Evolutionary conservation across 2,797 vertebrate genomes (phyloP), one percentile per base, ranked within the genome.

Genomic region (Martes flavigula): DNA sequence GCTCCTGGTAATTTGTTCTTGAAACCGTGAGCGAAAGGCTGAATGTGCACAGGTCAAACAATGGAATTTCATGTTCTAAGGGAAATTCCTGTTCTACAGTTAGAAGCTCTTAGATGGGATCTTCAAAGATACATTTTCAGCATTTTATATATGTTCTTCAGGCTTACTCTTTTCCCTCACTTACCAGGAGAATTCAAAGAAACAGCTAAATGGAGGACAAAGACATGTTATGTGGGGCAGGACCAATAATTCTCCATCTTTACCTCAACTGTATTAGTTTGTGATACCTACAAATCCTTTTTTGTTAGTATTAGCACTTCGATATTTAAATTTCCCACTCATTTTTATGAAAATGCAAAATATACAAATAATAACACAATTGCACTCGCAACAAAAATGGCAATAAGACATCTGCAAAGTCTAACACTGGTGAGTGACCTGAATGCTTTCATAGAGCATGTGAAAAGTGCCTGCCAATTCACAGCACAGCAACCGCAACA

Each of bases 281-380:
- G 84, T 93, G 38, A 96, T 56, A 84, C 4, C 70, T 60, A 79
- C 7, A 27, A 58, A 54, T 72, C 58, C 38, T 85, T 64, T 75
- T 87, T 88, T 66, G 72, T n/a, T 54, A 94, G 48, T 51, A 87
- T 87, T 83, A 77, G 27, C 10, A 94, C 23, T 48, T 93, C 43
- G 62, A 38, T 70, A 94, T 78, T 77, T 96, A 91, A 92, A 90
- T 87, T 91, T 84, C 38, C 17, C 40, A 66, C 10, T 93, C 21
- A 85, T 83, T 88, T 95, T 89, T 91, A 95, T 43, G 93, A 87
- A 93, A 88, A 89, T 48, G 32, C 54, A 91, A 87, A 89, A 88
- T 18, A 58, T 21, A 70, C 25, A 92, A 90, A 84, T 14, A 90
- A 92, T 32, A 70, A 12, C 12, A 92, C 23, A 40, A 89, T 60